A percentile compares a stretch with the other conserved stretches of the same genome.
Evolutionary conservation across 2,113 vertebrate genomes (phyloP).

Genomic region (Peromyscus polionotus): DNA sequence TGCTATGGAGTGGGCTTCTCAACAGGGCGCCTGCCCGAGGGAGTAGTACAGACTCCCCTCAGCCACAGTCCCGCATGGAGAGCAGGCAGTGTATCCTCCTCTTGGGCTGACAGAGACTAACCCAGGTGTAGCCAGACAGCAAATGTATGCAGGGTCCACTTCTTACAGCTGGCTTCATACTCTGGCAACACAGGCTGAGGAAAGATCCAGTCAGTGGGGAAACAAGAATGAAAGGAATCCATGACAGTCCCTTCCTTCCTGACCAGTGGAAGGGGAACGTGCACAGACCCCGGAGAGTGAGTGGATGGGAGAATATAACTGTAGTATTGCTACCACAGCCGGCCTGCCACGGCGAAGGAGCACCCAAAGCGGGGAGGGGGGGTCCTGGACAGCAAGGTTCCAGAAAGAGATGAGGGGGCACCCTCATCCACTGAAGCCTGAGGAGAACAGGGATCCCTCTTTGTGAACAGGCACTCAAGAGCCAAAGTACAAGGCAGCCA

Average conservation of each 20-base stretch:
- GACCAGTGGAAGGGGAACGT: not conserved
- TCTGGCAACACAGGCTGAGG: not conserved
- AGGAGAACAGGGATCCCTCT: not conserved
- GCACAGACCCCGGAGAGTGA: not conserved
- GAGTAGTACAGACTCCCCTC: not conserved
- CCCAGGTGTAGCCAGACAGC: not conserved
- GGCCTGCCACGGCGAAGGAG: not conserved
- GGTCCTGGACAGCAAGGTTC: not conserved
- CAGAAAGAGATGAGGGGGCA: not conserved
- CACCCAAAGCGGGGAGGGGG: not conserved
- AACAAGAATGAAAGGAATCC: not conserved
- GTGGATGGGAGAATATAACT: not conserved
- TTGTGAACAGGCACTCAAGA: not conserved
- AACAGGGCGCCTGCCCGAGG: not conserved
- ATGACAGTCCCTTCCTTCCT: not conserved
- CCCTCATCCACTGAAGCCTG: not conserved
- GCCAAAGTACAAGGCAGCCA: not conserved
- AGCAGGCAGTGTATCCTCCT: not conserved
- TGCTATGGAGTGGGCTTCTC: not conserved
- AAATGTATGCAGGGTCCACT: not conserved
- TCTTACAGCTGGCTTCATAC: not conserved
- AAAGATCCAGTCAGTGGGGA: not conserved
- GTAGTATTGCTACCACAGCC: not conserved
- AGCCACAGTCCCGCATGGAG: not conserved
- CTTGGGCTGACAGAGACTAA: not conserved